Conservation (phyloP, 1,140 invertebrate species). For the Diachasma alloeum region DNA sequence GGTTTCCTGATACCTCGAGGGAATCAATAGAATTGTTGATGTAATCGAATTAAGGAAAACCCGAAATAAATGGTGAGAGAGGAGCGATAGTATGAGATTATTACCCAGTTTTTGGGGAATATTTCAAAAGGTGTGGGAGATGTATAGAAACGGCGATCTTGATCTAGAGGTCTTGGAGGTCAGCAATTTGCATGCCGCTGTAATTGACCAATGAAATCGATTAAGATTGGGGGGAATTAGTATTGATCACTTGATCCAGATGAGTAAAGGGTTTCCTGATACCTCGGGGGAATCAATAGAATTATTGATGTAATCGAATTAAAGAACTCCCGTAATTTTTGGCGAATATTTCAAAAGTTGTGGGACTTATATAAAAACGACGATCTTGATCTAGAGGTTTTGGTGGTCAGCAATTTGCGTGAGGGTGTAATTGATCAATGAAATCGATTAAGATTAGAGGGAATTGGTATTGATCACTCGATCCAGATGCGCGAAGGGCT, state of each 20-base stretch:
- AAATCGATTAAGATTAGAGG: too few relatives aligned
- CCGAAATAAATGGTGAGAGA: too few relatives aligned
- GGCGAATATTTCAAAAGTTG: too few relatives aligned
- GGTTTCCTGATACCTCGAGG: not conserved
- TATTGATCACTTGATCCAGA: too few relatives aligned
- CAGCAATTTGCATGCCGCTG: conserved; percentile 43
- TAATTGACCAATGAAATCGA: not conserved
- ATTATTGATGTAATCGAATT: not conserved
- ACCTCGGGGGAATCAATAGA: too few relatives aligned
- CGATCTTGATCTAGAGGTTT: conserved; percentile 58
- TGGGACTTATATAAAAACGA: too few relatives aligned
- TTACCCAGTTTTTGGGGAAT: too few relatives aligned
- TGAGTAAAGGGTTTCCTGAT: not conserved
- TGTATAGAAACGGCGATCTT: conserved; percentile 49
- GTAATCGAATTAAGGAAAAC: not conserved
- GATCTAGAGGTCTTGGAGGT: conserved; percentile 59
- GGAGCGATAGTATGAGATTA: too few relatives aligned
- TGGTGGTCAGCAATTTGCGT: conserved; percentile 56
- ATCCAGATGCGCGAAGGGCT: not conserved
- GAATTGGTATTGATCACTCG: too few relatives aligned
- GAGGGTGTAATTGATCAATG: not conserved
- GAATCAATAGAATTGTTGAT: not conserved
- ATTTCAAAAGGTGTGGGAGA: too few relatives aligned
- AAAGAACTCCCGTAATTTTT: not conserved
- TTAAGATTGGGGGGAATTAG: too few relatives aligned